These are phyloP conservation scores for Sitta europaea DNA, from an alignment of 2,113 vertebrate species.

Conservation along the genomic window DNA sequence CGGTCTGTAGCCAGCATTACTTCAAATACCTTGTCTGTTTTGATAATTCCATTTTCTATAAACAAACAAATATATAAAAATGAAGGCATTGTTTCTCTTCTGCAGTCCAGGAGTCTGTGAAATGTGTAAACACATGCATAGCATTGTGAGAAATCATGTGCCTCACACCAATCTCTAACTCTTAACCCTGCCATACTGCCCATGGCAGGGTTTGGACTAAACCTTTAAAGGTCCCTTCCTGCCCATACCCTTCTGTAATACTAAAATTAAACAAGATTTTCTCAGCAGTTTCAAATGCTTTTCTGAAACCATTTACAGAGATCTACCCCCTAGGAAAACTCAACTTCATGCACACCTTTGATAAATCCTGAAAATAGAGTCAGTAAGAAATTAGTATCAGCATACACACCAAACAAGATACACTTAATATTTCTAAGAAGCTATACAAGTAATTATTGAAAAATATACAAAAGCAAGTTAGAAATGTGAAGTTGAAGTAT, in stretches of 20 bases:
- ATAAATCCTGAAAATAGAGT: background rate
- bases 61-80: background rate
- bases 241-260: background rate
- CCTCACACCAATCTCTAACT: background rate
- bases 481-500: background rate
- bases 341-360: background rate
- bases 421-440: background rate
- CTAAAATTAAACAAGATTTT: background rate
- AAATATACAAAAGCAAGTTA: background rate
- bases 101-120: background rate
- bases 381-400: background rate
- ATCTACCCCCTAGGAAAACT: background rate
- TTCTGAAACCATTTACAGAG: background rate
- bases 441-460: background rate
- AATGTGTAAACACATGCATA: background rate
- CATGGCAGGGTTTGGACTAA: background rate
- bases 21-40: constrained; percentile 96
- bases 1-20: constrained; percentile 97
- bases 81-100: background rate
- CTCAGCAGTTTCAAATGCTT: background rate
- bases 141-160: background rate
- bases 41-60: constrained; percentile 98
- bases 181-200: background rate
- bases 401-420: background rate
- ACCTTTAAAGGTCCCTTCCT: background rate